Evolutionary conservation across 2,113 vertebrate genomes (phyloP).

Genomic region (Sinocyclocheilus anshuiensis): DNA sequence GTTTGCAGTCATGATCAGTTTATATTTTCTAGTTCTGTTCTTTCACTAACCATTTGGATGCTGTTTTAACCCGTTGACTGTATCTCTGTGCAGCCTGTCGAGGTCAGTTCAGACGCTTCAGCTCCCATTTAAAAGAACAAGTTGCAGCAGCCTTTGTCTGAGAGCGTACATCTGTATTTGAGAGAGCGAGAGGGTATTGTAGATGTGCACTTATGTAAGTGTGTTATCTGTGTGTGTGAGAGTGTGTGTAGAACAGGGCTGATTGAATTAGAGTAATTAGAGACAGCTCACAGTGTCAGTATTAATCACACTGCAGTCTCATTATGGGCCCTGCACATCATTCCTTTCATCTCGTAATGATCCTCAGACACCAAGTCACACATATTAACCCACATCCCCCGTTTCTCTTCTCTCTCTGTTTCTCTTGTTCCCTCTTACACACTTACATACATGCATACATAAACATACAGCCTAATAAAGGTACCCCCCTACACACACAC

Average conservation of each 20-base stretch:
- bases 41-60: background rate
- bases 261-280: slow-evolving; percentile 67
- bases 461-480: background rate
- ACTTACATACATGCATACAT: background rate
- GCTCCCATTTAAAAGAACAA: slow-evolving; percentile 5
- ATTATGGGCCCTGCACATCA: slow-evolving; percentile 56
- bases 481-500: background rate
- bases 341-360: slow-evolving; percentile 60
- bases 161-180: slow-evolving; percentile 31
- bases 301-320: slow-evolving; percentile 65
- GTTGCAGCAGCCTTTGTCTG: background rate
- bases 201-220: slow-evolving; percentile 43
- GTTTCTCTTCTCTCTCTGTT: slow-evolving; percentile 25
- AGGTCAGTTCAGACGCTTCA: slow-evolving; percentile 10
- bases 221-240: slow-evolving; percentile 43
- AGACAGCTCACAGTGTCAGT: slow-evolving; percentile 60
- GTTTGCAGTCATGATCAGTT: background rate
- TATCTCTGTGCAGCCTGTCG: background rate
- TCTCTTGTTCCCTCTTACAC: background rate
- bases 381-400: slow-evolving; percentile 44
- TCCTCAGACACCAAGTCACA: slow-evolving; percentile 48
- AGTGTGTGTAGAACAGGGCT: slow-evolving; percentile 52
- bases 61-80: background rate
- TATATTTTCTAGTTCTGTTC: slow-evolving; percentile 15
- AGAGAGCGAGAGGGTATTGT: slow-evolving; percentile 18